Percentiles rank a stretch among this genome's conserved stretches.
Conservation (phyloP, 2,113 vertebrate genomes). For the Mormyrus lacerda region DNA sequence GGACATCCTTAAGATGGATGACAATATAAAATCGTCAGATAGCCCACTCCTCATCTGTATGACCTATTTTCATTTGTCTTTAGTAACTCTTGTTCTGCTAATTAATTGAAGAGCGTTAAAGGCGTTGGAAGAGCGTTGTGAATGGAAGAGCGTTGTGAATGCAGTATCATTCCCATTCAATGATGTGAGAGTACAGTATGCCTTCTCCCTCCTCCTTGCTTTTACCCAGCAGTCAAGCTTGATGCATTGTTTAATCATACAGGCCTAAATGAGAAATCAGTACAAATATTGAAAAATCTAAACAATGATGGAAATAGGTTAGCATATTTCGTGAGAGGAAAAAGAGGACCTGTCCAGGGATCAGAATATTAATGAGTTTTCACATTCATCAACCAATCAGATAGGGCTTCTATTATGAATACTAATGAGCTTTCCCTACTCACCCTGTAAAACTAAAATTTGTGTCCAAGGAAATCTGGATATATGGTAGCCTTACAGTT, state of each 20-base stretch:
- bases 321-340: too few relatives aligned
- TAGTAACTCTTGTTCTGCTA: background rate
- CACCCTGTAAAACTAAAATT: background rate
- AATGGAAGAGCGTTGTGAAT: background rate
- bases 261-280: background rate
- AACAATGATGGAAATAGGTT: background rate
- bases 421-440: background rate
- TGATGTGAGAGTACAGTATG: too few relatives aligned
- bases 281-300: background rate
- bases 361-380: background rate
- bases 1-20: background rate
- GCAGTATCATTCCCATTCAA: background rate
- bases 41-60: background rate
- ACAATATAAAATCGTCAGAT: background rate
- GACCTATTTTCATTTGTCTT: background rate
- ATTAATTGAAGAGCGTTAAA: background rate
- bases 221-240: background rate
- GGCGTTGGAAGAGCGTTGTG: too few relatives aligned
- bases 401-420: background rate
- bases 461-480: background rate
- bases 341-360: background rate
- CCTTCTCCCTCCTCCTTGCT: background rate
- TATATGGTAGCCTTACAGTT: background rate
- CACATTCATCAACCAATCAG: background rate
- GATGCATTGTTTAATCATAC: background rate